phyloP scores from a whole-genome alignment of 2,113 vertebrate species.

The Anoplopoma fimbria region DNA sequence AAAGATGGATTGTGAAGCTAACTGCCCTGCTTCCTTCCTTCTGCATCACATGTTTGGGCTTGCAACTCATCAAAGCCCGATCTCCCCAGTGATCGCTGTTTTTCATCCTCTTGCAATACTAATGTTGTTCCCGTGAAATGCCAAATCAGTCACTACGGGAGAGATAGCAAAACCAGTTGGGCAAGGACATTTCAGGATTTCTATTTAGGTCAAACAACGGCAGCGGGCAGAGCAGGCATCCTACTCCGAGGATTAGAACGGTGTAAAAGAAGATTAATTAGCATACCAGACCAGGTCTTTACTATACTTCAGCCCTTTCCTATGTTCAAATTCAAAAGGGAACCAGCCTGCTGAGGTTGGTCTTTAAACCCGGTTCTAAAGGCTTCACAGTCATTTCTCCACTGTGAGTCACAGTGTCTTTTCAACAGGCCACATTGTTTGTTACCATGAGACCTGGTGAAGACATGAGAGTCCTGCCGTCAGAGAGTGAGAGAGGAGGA shows the following conservation, averaged over 20 bases:
- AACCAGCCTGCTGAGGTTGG: slow-evolving; percentile 10
- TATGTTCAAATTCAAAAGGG: slow-evolving; percentile 21
- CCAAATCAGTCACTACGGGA: slow-evolving; percentile 29
- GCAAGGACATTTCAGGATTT: slow-evolving; percentile 65
- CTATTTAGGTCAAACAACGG: slow-evolving; percentile 45
- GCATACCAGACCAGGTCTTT: neutral
- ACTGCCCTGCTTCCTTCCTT: neutral
- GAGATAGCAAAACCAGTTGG: no score
- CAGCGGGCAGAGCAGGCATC: slow-evolving; percentile 19
- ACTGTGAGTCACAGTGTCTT: slow-evolving; percentile 27
- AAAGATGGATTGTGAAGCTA: slow-evolving; percentile 5
- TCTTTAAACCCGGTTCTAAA: slow-evolving; percentile 19
- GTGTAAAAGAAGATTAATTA: slow-evolving; percentile 1
- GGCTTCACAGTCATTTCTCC: slow-evolving; percentile 23
- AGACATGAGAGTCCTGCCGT: slow-evolving; percentile 65
- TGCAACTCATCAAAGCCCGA: slow-evolving; percentile 6
- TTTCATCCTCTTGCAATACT: slow-evolving; percentile 20
- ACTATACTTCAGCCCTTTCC: slow-evolving; percentile 55
- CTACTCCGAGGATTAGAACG: neutral
- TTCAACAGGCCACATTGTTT: slow-evolving; percentile 24
- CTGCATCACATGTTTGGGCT: slow-evolving; percentile 18
- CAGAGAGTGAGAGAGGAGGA: slow-evolving; percentile 79
- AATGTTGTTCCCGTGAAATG: neutral
- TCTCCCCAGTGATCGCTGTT: slow-evolving; percentile 3
- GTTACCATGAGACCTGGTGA: slow-evolving; percentile 55